Percentiles rank a stretch among this genome's conserved stretches.
Evolutionary conservation across 1,140 invertebrate species (phyloP).

Genomic region (Doryteuthis pealeii): DNA sequence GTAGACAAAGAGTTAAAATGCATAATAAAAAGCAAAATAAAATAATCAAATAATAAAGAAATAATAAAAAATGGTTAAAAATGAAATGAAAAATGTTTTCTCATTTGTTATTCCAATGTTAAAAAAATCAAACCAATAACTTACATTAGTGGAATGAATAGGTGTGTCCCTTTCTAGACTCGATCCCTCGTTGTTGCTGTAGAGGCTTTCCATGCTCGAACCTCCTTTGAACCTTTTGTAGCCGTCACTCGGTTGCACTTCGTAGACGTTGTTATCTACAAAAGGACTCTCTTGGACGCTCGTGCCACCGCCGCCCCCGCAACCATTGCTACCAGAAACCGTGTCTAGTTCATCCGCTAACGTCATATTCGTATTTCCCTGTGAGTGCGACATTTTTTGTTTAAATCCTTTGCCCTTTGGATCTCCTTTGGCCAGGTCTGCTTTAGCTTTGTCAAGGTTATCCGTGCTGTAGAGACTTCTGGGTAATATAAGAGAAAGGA

Average conservation of each 20-base stretch:
- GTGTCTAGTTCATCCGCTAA: conserved; percentile 1
- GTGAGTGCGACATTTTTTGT: background rate
- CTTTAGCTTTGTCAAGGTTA: background rate
- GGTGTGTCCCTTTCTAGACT: background rate
- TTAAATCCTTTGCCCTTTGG: background rate
- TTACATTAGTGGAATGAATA: conserved; percentile 5
- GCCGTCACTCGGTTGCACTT: background rate
- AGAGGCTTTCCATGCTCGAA: conserved; percentile 2
- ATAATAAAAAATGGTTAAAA: no score
- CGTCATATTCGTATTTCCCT: background rate
- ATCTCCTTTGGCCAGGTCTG: background rate
- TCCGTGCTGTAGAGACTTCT: background rate
- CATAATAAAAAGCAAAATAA: no score
- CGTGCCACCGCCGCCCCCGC: background rate
- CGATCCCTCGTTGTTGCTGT: background rate
- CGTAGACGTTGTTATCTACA: background rate
- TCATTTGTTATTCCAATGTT: no score
- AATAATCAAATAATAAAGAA: no score
- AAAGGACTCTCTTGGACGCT: conserved; percentile 4
- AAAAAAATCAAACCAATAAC: background rate
- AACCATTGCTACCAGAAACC: background rate
- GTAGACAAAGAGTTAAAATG: no score
- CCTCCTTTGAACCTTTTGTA: conserved; percentile 8
- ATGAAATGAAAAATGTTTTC: no score
- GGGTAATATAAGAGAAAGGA: background rate